These are phyloP conservation scores for Pongo pygmaeus DNA, from an alignment of 2,113 vertebrate species.

Conservation along the genomic window DNA sequence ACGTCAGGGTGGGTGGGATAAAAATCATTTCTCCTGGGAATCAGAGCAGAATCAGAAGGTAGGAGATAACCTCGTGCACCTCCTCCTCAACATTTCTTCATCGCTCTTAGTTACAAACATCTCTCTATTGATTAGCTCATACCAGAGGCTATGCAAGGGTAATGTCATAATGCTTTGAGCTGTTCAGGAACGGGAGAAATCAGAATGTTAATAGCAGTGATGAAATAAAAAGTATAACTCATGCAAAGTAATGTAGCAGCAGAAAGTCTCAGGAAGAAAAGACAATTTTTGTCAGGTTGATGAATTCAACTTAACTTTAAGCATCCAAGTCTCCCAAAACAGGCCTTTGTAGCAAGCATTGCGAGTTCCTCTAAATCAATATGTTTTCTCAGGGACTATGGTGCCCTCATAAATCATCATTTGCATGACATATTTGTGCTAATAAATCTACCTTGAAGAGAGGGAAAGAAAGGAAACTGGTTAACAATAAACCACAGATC, in stretches of 20 bases:
- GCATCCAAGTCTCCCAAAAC: not conserved
- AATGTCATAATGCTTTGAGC: conserved; percentile 82
- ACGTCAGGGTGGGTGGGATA: conserved; percentile 44
- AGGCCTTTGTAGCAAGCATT: conserved; percentile 48
- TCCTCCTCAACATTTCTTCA: conserved; percentile 76
- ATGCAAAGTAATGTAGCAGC: not conserved
- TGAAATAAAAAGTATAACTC: conserved; percentile 44
- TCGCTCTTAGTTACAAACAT: conserved; percentile 77
- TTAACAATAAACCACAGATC: conserved; percentile 75
- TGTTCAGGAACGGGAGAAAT: conserved; percentile 81
- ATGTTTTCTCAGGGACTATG: conserved; percentile 87
- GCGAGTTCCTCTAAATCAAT: conserved; percentile 86
- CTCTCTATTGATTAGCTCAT: conserved; percentile 76
- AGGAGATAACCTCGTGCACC: conserved; percentile 74
- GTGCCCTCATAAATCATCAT: conserved; percentile 91
- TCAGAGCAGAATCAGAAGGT: conserved; percentile 52
- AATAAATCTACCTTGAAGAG: conserved; percentile 79
- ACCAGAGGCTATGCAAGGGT: conserved; percentile 76
- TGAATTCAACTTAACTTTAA: conserved; percentile 47
- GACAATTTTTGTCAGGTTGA: not conserved
- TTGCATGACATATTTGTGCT: conserved; percentile 82
- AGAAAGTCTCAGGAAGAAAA: conserved; percentile 43
- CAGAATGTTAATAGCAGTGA: conserved; percentile 68
- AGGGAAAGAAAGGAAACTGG: conserved; percentile 74
- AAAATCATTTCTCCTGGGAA: conserved; percentile 34